Evolutionary conservation across 2,888 invertebrate genomes (phyloP).

Genomic region (Volucella bombylans): DNA sequence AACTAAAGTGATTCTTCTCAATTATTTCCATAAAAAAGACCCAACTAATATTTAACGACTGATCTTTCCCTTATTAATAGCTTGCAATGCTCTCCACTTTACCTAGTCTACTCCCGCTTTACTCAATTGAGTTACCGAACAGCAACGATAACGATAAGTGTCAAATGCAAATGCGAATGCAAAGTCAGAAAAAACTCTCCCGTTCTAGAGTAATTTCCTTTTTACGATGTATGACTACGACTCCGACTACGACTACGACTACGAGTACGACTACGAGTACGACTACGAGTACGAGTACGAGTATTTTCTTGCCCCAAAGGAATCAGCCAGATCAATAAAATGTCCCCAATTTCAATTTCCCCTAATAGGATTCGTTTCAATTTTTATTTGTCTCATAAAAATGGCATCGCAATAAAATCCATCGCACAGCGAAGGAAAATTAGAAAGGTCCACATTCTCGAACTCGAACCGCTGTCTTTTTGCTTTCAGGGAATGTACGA

Average conservation of each 20-base stretch:
- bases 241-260: too few relatives aligned
- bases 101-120: too few relatives aligned
- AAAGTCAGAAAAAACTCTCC: neutral
- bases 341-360: slow-evolving; percentile 56
- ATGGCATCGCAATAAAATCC: slow-evolving; percentile 53
- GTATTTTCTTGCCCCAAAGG: too few relatives aligned
- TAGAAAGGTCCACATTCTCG: slow-evolving; percentile 37
- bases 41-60: too few relatives aligned
- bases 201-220: slow-evolving; percentile 16
- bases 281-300: too few relatives aligned
- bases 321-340: slow-evolving; percentile 42
- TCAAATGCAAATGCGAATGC: slow-evolving; percentile 7
- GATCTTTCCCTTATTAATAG: too few relatives aligned
- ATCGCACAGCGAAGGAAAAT: slow-evolving; percentile 36
- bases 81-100: too few relatives aligned
- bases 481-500: neutral
- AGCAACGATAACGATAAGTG: neutral
- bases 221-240: slow-evolving; percentile 34
- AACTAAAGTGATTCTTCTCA: too few relatives aligned
- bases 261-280: too few relatives aligned
- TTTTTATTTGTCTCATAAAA: slow-evolving; percentile 61
- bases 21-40: too few relatives aligned
- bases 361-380: slow-evolving; percentile 52
- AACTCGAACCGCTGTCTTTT: too few relatives aligned
- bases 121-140: too few relatives aligned